Conservation (phyloP, 1,140 invertebrate genomes). For the Drosophila arawakana region DNA sequence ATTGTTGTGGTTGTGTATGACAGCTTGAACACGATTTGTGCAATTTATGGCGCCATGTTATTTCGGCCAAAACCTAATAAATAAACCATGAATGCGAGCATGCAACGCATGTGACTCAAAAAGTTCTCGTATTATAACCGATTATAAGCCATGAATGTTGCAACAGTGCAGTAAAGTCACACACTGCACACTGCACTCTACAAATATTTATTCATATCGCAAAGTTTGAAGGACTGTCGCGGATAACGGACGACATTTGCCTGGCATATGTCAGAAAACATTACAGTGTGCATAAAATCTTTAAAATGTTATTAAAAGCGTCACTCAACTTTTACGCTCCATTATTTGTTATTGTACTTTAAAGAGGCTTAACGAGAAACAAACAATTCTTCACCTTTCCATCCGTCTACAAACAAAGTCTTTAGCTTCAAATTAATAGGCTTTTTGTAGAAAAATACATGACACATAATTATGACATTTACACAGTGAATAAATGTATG, state of each 20-base stretch:
- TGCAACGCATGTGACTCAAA: constrained; percentile 29
- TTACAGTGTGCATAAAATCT: background rate
- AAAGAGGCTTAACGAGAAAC: background rate
- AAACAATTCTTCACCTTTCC: too few species aligned
- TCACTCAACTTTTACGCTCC: background rate
- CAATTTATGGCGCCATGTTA: constrained; percentile 38
- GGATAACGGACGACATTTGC: constrained; percentile 12
- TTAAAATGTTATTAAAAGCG: constrained; percentile 9
- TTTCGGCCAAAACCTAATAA: constrained; percentile 31
- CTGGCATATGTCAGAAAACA: constrained; percentile 30
- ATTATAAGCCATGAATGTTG: constrained; percentile 49
- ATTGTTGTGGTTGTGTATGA: constrained; percentile 32
- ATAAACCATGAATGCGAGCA: constrained; percentile 62
- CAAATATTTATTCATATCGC: constrained; percentile 12
- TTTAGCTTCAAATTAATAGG: too few species aligned
- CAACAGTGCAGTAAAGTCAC: constrained; percentile 45
- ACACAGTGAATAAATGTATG: constrained; percentile 38
- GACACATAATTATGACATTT: background rate
- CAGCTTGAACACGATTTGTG: constrained; percentile 28
- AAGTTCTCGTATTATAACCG: constrained; percentile 36
- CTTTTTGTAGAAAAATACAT: background rate
- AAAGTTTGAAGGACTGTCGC: background rate
- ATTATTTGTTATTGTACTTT: background rate
- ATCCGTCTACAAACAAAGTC: too few species aligned
- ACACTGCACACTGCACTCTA: background rate